Conservation (phyloP, 1,140 invertebrate genomes). For the Drosophila lacteicornis region DNA sequence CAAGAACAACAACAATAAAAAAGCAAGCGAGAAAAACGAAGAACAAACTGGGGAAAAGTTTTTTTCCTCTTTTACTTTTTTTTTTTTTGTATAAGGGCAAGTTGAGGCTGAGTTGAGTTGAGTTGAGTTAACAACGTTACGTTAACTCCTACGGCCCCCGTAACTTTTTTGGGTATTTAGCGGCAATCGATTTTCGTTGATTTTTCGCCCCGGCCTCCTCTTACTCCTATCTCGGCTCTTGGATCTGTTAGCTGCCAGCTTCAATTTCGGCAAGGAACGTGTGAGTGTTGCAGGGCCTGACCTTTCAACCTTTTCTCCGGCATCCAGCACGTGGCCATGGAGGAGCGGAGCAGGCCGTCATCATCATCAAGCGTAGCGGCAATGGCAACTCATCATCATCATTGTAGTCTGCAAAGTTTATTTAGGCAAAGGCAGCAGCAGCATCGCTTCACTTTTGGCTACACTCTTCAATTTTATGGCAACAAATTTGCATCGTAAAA, state of each 20-base stretch:
- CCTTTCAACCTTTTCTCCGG: slow-evolving; percentile 75
- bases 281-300: slow-evolving; percentile 64
- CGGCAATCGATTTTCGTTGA: slow-evolving; percentile 79
- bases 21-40: slow-evolving; percentile 25
- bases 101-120: slow-evolving; percentile 42
- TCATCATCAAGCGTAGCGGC: slow-evolving; percentile 51
- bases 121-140: slow-evolving; percentile 71
- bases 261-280: slow-evolving; percentile 19
- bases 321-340: slow-evolving; percentile 64
- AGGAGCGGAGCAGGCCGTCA: slow-evolving; percentile 42
- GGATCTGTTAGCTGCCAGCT: slow-evolving; percentile 23
- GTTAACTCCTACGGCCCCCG: slow-evolving; percentile 55
- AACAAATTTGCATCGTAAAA: slow-evolving; percentile 83
- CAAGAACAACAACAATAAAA: slow-evolving; percentile 41
- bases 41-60: slow-evolving; percentile 37
- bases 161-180: slow-evolving; percentile 78
- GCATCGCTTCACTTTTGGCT: slow-evolving; percentile 56
- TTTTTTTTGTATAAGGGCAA: slow-evolving; percentile 48
- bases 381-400: slow-evolving; percentile 74
- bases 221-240: slow-evolving; percentile 23
- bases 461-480: slow-evolving; percentile 83
- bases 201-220: slow-evolving; percentile 42
- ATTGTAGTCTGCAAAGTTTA: slow-evolving; percentile 80
- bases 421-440: slow-evolving; percentile 60
- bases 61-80: neutral